These are phyloP conservation scores for Cardiocondyla obscurior DNA, from an alignment of 1,140 invertebrate genomes.

Conservation along the genomic window DNA sequence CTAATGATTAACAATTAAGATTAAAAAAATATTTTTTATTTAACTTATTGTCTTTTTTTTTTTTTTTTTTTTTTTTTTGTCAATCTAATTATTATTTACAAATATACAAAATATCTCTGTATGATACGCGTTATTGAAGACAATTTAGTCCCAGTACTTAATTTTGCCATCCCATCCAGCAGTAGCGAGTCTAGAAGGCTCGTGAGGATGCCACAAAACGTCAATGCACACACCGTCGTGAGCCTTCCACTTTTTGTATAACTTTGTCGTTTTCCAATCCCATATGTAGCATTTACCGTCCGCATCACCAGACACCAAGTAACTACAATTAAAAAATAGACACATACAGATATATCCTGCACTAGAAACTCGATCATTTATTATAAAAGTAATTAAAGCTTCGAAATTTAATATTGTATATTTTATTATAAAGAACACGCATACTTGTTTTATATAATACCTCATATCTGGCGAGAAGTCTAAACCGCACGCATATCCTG, in stretches of 20 bases:
- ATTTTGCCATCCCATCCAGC: conserved; percentile 99
- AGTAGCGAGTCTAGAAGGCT: conserved; percentile 97
- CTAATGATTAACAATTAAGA: background rate
- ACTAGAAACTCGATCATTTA: background rate
- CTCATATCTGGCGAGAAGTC: conserved; percentile 99
- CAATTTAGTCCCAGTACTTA: conserved; percentile 97
- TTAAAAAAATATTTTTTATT: too few species aligned
- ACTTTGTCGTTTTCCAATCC: conserved; percentile 99
- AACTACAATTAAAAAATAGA: conserved; percentile 87
- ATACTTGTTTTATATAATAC: conserved; percentile 79
- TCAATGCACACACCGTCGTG: conserved; percentile 98
- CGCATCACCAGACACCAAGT: conserved; percentile 99
- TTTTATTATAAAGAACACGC: conserved; percentile 8
- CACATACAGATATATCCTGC: background rate
- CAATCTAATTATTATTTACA: conserved; percentile 9
- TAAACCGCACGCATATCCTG: conserved; percentile 98
- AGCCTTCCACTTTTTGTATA: conserved; percentile 99
- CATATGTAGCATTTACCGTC: conserved; percentile 99
- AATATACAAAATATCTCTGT: conserved; percentile 12
- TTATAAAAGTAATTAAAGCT: background rate
- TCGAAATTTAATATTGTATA: background rate
- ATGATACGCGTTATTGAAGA: background rate
- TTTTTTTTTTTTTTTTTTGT: background rate
- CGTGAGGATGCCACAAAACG: conserved; percentile 99
- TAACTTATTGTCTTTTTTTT: too few species aligned